Base-by-base conservation (phyloP, 2,797 vertebrate species). In the Sebastiscus tertius region DNA sequence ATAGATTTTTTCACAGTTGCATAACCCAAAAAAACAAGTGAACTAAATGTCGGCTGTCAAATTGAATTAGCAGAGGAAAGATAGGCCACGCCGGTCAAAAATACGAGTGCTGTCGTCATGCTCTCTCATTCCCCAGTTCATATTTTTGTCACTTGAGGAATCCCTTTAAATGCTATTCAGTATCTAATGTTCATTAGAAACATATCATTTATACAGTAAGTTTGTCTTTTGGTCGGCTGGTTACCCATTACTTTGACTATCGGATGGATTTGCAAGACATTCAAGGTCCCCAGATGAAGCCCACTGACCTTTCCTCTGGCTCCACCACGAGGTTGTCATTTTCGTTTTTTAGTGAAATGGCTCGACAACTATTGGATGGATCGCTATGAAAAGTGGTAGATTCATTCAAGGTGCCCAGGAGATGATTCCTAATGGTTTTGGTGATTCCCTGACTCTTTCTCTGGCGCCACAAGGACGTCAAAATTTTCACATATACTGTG, bases 1-100 rank as follows among this genome's bases (percentile, higher is more conserved):
- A 91, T 82, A 4, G 90, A 91, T 87, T 42, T 42, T 54, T 60
- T 71, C 7, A 34, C 14, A 4, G 84, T 92, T 93, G 77, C 61
- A 39, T 92, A 90, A 93, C 39, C 12, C 4, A 33, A 63, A 75
- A 54, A 76, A 64, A 14, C 22, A 33, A 65, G 65, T 27, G 24
- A 27, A 68, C 65, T 72, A 68, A 89, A 84, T 85, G 83, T 61
- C 24, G 8, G 18, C 58, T 75, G 83, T 87, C 88, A 72, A 14
- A 72, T 14, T 36, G n/a, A 77, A 82, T 87, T 76, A 83, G 10
- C 56, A 26, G 58, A 26, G 68, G 58, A 67, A 67, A 56, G 26
- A 54, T 8, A 20, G 65, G 33, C 18, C 62, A 59, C 29, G 72
- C 71, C 14, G 77, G 42, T 71, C 27, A 68, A 16, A 77, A 71